Evolutionary conservation across 2,113 vertebrate species (phyloP).

Genomic region (Dermatemys mawii): DNA sequence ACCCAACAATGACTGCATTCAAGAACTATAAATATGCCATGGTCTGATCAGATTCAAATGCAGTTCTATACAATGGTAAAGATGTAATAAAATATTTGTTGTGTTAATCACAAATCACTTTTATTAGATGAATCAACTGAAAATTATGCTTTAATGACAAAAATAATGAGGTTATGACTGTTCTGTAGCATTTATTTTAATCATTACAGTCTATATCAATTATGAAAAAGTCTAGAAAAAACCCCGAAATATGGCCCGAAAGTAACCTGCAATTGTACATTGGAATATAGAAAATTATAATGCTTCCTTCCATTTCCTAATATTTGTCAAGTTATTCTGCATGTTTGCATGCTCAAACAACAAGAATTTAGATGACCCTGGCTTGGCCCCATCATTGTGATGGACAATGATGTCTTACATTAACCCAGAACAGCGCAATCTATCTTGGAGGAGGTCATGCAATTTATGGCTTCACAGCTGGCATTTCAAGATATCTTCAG

Average conservation of each 20-base stretch:
- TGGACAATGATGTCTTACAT: neutral
- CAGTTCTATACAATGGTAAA: neutral
- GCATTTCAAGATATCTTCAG: constrained; percentile 22
- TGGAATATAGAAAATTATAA: constrained; percentile 41
- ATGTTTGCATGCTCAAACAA: constrained; percentile 13
- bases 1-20: neutral
- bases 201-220: neutral
- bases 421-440: constrained; percentile 1
- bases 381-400: neutral
- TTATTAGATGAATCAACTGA: neutral
- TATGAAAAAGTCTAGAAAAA: neutral
- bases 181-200: neutral
- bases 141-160: neutral
- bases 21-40: neutral
- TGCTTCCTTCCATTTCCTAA: constrained; percentile 16
- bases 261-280: neutral
- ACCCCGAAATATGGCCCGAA: neutral
- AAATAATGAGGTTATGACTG: neutral
- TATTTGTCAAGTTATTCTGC: neutral
- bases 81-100: neutral
- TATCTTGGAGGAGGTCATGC: neutral
- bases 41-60: neutral
- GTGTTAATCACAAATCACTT: neutral
- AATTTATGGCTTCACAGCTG: constrained; percentile 2
- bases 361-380: constrained; percentile 28